phyloP scores from a whole-genome alignment of 2,888 invertebrate species.

The Lasioglossum villosulum region DNA sequence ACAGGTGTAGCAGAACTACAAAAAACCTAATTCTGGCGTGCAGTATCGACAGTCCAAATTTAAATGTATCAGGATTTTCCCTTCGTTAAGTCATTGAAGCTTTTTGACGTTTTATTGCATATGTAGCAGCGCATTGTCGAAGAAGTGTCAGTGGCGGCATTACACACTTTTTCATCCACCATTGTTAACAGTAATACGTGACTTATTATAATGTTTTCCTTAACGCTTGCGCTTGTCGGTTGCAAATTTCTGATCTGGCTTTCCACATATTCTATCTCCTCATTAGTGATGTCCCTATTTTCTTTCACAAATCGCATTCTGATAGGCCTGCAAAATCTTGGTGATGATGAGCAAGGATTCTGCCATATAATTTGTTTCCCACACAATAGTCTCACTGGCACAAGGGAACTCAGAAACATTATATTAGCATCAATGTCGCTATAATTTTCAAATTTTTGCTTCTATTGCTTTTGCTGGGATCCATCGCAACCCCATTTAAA shows the following conservation, averaged over 20 bases:
- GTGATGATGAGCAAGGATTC: too few relatives aligned
- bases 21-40: neutral
- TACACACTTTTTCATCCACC: neutral
- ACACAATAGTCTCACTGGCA: too few relatives aligned
- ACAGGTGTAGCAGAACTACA: neutral
- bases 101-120: neutral
- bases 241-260: too few relatives aligned
- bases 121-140: conserved; percentile 1
- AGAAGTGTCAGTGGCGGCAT: neutral
- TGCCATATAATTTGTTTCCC: too few relatives aligned
- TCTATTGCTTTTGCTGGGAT: neutral
- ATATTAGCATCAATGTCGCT: too few relatives aligned
- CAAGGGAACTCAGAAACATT: too few relatives aligned
- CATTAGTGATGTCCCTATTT: too few relatives aligned
- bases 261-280: too few relatives aligned
- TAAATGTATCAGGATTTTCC: too few relatives aligned
- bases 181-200: neutral
- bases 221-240: neutral
- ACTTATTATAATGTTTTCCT: neutral
- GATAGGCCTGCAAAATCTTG: too few relatives aligned
- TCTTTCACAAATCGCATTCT: too few relatives aligned
- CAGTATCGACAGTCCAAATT: neutral
- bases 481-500: neutral
- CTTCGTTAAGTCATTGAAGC: neutral
- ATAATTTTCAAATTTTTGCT: neutral